These are phyloP conservation scores for Nothoprocta pentlandii DNA, from an alignment of 2,113 vertebrate species.

Conservation along the genomic window DNA sequence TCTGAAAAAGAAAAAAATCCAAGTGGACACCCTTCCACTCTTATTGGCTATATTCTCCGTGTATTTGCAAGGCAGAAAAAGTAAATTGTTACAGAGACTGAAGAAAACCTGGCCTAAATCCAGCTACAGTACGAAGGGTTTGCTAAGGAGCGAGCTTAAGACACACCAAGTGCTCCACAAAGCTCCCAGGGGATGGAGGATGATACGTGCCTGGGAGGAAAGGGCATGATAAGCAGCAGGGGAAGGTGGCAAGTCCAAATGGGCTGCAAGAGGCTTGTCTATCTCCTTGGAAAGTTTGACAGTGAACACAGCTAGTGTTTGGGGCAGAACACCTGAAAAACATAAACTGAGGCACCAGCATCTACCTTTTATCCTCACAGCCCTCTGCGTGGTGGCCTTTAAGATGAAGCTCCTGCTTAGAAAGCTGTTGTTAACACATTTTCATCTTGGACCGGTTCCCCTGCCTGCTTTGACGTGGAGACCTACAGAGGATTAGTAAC, in stretches of 20 bases:
- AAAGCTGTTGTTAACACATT: background rate
- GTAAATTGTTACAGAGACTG: background rate
- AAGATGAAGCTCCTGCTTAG: background rate
- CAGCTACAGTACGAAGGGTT: background rate
- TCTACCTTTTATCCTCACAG: background rate
- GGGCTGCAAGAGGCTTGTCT: background rate
- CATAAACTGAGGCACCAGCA: background rate
- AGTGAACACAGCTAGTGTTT: background rate
- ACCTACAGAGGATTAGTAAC: background rate
- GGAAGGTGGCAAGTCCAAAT: background rate
- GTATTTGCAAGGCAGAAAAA: background rate
- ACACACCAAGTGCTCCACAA: fast-evolving
- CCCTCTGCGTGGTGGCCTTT: background rate
- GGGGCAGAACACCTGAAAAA: background rate
- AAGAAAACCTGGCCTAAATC: background rate
- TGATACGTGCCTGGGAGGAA: no score
- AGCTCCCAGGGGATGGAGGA: background rate
- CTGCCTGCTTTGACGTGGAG: background rate
- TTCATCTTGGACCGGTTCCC: background rate
- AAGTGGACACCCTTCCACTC: background rate
- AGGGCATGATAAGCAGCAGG: no score
- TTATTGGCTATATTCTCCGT: background rate
- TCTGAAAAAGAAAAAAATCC: background rate
- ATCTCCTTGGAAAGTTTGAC: fast-evolving
- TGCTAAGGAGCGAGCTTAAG: background rate